Evolutionary conservation across 2,888 invertebrate genomes (phyloP), one percentile per base, ranked within the genome.

Genomic region (Venustoraphidia nigricollis): DNA sequence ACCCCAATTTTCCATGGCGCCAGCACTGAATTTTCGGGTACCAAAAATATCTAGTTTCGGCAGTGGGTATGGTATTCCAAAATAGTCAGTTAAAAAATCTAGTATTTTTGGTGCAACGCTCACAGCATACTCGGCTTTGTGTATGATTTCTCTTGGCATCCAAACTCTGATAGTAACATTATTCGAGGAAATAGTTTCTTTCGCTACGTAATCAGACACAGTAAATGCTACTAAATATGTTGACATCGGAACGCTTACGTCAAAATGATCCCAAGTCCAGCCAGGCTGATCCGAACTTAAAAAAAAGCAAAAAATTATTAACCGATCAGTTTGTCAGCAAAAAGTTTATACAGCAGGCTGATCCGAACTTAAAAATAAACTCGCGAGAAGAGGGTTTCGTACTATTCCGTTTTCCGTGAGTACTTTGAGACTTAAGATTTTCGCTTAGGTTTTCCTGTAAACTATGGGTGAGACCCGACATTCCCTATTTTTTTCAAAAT

Each of bases 141-240:
- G 70, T 10, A 87, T 71, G 36, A 87, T 87, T 55, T 82, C 81
- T 34, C 71, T 75, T 36, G 85, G 67, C 0, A 85, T 79, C 85
- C 86, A 86, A 50, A 85, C 81, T 59, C 75, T 72, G 68, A 86
- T 85, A 1, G 65, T 64, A 3, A 71, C 69, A 47, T 67, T 67
- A 53, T 65, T 67, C 14, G 57, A 60, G 0, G 62, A 55, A 0
- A 52, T 49, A 11, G 11, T 34, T 41, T 41, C 34, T 10, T 14
- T 34, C 1, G 46, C 13, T 0, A 69, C 65, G 58, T 89, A 88
- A 59, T 85, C 83, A 41, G 85, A 84, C 1, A 90, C 72, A 10
- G 85, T 75, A 61, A 79, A 86, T 0, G 94, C 95, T 0, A 95
- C 81, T 42, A 95, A 67, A 62, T 96, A 96, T 0, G 94, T 93